Base-by-base conservation (phyloP, 1,140 invertebrate genomes). In the Euglossa dilemma region DNA sequence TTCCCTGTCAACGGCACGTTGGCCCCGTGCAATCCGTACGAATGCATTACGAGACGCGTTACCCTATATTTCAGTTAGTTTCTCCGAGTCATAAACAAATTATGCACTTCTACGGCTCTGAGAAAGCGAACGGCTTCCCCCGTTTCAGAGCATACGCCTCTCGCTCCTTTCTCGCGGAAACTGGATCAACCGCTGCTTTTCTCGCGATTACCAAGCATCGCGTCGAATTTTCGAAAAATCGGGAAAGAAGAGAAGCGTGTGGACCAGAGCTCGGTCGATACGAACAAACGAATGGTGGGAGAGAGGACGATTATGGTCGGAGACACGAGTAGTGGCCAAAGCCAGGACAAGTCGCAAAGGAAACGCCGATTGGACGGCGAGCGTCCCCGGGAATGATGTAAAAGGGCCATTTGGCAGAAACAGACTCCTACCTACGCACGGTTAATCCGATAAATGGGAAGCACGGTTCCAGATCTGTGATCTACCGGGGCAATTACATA, bases 81-180 rank as follows among this genome's bases (percentile, higher is more conserved):
- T 78, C 74, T 61, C 12, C 66, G n/a, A 78, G 66, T 70, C 75
- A 70, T 70, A 71, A 78, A 83, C 50, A 83, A 83, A 77, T 83
- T 78, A 78, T 71, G 67, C 81, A 78, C 81, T 83, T 83, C 18
- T 83, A 83, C n/a, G 66, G 75, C 18, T 83, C 18, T 43, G 23
- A 52, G 5, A 6, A 47, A 43, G 64, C 66, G 66, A 57, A 70
- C 45, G 66, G 74, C 73, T 78, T 83, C 66, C 23, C 5, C 9
- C 14, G 20, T n/a, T 45, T 45, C 12, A 6, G 6, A 45, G 18
- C 16, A 67, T 9, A 2, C 11, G 0, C 4, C 2, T 11, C 9
- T n/a, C 28, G 47, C 28, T 63, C 5, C 45, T 28, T 70, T 20
- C 3, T n/a, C 14, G 11, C 7, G 43, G 50, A 79, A 57, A 79